A percentile compares a stretch with the other conserved stretches of the same genome.
Conservation (phyloP, 2,888 invertebrate species). For the Trissolcus brochymenae region DNA sequence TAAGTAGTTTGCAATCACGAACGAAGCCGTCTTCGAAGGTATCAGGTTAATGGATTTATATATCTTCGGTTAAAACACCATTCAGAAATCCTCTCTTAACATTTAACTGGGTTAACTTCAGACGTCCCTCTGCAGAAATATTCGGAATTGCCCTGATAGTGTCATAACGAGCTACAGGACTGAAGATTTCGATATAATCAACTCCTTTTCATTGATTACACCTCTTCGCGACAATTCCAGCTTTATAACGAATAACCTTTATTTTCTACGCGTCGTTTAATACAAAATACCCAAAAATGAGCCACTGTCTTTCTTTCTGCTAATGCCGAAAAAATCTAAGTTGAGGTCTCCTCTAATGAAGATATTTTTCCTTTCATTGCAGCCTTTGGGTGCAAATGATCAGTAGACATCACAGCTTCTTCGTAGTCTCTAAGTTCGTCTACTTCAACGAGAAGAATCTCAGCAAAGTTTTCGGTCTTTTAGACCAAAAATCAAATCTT, state of each 20-base stretch:
- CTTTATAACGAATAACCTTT: constrained; percentile 14
- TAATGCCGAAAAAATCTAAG: constrained; percentile 31
- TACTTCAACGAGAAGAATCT: no score
- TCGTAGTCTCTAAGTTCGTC: constrained; percentile 10
- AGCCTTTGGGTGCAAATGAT: constrained; percentile 7
- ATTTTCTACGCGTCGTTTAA: constrained; percentile 21
- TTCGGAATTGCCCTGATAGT: constrained; percentile 19
- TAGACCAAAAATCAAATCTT: no score
- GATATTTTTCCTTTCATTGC: constrained; percentile 39
- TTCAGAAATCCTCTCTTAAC: constrained; percentile 49
- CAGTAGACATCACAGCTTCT: constrained; percentile 23
- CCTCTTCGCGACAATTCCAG: constrained; percentile 50
- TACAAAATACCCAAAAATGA: constrained; percentile 24
- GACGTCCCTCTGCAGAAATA: constrained; percentile 31
- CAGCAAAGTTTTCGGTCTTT: no score
- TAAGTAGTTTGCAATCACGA: constrained; percentile 4
- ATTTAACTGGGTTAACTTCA: constrained; percentile 46
- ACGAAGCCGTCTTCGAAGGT: constrained; percentile 10
- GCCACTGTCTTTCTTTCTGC: constrained; percentile 21
- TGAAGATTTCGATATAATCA: constrained; percentile 61
- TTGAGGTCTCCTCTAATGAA: constrained; percentile 29
- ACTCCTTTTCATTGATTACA: constrained; percentile 57
- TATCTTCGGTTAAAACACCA: constrained; percentile 30
- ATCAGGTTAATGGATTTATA: constrained; percentile 49
- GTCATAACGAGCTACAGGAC: constrained; percentile 27